Percentiles rank a stretch among this genome's conserved stretches.
Conservation (phyloP, 2,113 vertebrate species). For the Siphamia tubifer region DNA sequence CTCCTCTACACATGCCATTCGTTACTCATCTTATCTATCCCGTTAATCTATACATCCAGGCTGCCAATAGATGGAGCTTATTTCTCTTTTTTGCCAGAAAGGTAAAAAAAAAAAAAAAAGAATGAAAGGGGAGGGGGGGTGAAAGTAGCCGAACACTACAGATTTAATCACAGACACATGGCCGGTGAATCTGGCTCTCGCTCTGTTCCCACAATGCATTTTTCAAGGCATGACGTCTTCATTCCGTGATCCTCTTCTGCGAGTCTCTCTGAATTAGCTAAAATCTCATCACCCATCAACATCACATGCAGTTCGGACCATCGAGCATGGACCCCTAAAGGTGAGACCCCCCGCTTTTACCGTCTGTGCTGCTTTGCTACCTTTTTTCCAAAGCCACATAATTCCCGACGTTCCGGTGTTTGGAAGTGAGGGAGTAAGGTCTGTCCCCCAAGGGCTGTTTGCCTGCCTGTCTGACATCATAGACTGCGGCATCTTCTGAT, state of each 20-base stretch:
- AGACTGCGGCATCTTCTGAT: conserved; percentile 79
- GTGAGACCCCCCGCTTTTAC: conserved; percentile 25
- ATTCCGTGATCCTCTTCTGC: conserved; percentile 18
- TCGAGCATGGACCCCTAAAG: conserved; percentile 33
- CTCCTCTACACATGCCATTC: conserved; percentile 35
- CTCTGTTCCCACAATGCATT: conserved; percentile 41
- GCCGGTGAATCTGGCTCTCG: conserved; percentile 16
- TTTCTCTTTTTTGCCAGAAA: conserved; percentile 3
- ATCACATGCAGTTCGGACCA: conserved; percentile 35
- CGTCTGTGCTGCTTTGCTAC: conserved; percentile 16
- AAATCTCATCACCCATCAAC: conserved; percentile 50
- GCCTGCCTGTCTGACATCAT: conserved; percentile 82
- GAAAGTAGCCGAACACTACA: conserved; percentile 11
- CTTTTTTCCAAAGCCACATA: conserved; percentile 53
- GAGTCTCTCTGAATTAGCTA: conserved; percentile 47
- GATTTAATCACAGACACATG: conserved; percentile 44
- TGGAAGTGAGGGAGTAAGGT: conserved; percentile 63
- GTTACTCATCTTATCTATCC: conserved; percentile 32
- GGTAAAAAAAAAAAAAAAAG: conserved; percentile 21
- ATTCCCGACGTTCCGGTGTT: conserved; percentile 57
- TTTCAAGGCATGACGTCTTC: conserved; percentile 49
- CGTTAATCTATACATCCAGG: conserved; percentile 25
- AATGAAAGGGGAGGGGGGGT: conserved; percentile 10
- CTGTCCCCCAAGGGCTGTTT: conserved; percentile 75
- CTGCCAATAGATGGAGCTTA: conserved; percentile 29